Conservation (phyloP, 92 coral and sea anemone species). For the Umimayanthus kanabou region DNA sequence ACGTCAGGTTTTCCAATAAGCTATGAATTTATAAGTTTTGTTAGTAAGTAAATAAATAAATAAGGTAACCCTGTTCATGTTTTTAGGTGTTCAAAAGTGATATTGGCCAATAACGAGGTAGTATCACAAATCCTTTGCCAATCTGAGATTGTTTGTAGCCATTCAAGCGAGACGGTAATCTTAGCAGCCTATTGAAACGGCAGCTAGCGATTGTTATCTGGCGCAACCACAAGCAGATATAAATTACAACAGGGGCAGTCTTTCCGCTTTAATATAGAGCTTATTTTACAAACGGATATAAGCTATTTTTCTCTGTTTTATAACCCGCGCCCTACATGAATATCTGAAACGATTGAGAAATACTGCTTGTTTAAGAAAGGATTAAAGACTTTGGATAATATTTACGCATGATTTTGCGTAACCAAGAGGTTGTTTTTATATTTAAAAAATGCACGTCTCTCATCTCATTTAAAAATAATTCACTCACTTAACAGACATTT, state of each 20-base stretch:
- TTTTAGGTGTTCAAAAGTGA: neutral
- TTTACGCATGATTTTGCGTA: neutral
- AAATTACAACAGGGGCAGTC: neutral
- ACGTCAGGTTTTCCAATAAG: neutral
- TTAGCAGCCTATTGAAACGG: constrained; percentile 7
- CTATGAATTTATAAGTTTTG: neutral
- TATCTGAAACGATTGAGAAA: neutral
- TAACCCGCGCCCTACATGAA: neutral
- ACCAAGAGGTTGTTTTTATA: constrained; percentile 1
- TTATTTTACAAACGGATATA: neutral
- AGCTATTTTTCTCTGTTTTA: no score
- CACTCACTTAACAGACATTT: neutral
- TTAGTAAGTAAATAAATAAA: neutral
- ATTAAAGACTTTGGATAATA: neutral
- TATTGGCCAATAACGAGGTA: neutral
- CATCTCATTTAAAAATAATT: neutral
- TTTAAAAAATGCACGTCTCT: constrained; percentile 1
- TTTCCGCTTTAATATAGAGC: neutral
- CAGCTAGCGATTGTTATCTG: constrained; percentile 18
- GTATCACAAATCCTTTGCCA: neutral
- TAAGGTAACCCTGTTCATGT: neutral
- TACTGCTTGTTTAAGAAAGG: neutral
- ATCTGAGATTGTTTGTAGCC: neutral
- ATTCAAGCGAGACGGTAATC: constrained; percentile 31
- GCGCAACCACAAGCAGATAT: constrained; percentile 17